These are phyloP conservation scores for Hemicentrotus pulcherrimus DNA, from an alignment of 35 echinoderm and acorn worm species.

Conservation along the genomic window DNA sequence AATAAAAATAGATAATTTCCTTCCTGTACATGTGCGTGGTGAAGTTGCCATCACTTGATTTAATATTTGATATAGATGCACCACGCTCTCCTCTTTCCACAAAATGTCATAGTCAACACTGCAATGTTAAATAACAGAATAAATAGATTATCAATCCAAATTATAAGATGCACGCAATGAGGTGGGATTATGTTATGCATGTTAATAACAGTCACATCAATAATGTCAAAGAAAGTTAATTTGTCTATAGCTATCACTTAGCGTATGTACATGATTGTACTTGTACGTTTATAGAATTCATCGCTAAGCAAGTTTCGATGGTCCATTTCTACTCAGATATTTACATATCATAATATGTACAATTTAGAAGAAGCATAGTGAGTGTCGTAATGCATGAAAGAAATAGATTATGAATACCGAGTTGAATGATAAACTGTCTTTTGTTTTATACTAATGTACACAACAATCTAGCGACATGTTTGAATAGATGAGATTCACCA, in stretches of 20 bases:
- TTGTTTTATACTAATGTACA: not conserved
- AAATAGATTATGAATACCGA: not conserved
- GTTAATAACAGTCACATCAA: no score
- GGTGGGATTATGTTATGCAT: no score
- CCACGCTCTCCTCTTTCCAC: no score
- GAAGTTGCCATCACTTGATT: no score
- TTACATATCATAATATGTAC: not conserved
- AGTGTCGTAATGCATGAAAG: not conserved
- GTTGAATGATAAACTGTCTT: not conserved
- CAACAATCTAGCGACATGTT: not conserved
- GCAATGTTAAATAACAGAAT: no score
- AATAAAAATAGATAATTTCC: not conserved
- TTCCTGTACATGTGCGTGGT: no score
- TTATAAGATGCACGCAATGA: no score
- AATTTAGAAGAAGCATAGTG: not conserved
- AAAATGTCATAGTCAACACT: no score
- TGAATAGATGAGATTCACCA: not conserved
- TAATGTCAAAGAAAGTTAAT: no score
- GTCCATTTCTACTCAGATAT: not conserved
- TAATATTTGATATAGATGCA: no score
- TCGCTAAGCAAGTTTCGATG: not conserved
- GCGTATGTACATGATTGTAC: not conserved
- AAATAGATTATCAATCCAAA: no score
- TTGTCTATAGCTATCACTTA: no score
- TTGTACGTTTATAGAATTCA: not conserved